Evolutionary conservation across 2,113 vertebrate species (phyloP).

Genomic region (Ariopsis seemanni): DNA sequence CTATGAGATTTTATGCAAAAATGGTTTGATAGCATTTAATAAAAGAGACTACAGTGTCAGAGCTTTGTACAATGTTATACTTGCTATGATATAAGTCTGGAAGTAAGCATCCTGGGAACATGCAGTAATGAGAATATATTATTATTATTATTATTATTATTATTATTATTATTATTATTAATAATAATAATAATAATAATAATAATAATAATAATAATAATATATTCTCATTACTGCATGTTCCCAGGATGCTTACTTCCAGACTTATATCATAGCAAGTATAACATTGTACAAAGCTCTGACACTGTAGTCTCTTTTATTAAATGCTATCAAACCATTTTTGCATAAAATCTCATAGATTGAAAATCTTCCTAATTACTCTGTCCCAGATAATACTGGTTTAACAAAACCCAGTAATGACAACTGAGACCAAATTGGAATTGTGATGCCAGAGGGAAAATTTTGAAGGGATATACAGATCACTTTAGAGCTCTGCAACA

Average conservation of each 20-base stretch:
- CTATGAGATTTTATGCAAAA: background rate
- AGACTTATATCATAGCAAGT: background rate
- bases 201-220: too few relatives aligned
- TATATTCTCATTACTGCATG: background rate
- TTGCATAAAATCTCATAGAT: background rate
- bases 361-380: background rate
- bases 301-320: background rate
- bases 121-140: too few relatives aligned
- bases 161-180: too few relatives aligned
- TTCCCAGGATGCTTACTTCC: background rate
- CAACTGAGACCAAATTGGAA: background rate
- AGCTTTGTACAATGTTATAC: background rate
- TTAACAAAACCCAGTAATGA: background rate
- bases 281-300: background rate
- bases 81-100: background rate
- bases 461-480: background rate
- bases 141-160: too few relatives aligned
- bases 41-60: background rate
- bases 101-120: background rate
- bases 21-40: background rate
- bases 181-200: too few relatives aligned
- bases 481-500: background rate
- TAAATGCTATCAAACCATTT: background rate
- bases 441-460: slow-evolving; percentile 8
- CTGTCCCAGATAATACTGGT: slow-evolving; percentile 23